A percentile compares a stretch with the other conserved stretches of the same genome.
These are phyloP conservation scores for Lepilemur septentrionalis DNA, from an alignment of 2,797 vertebrate species.

Conservation along the genomic window DNA sequence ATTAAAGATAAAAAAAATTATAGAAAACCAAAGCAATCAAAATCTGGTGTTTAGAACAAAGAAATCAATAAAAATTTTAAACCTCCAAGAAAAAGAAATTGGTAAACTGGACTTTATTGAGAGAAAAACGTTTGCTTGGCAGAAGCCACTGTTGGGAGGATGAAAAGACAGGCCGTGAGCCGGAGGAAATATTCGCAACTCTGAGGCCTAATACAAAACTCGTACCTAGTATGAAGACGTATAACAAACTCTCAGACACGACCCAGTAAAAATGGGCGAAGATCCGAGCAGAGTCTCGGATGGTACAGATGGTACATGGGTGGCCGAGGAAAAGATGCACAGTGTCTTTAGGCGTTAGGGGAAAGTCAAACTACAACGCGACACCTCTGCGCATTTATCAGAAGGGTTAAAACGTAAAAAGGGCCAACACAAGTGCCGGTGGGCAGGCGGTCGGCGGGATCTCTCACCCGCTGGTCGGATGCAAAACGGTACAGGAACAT, in stretches of 20 bases:
- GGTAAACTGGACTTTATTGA: too few relatives aligned
- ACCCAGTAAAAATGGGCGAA: neutral
- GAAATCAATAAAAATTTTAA: neutral
- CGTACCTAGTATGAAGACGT: too few relatives aligned
- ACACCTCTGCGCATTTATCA: rapidly evolving
- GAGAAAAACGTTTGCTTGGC: neutral
- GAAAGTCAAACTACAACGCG: too few relatives aligned
- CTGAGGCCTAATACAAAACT: neutral
- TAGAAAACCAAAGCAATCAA: neutral
- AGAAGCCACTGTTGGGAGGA: neutral
- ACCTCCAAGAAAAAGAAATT: neutral
- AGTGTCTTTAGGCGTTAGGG: too few relatives aligned
- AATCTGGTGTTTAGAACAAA: neutral
- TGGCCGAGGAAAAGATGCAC: rapidly evolving
- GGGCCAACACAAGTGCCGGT: neutral
- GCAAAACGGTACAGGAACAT: rapidly evolving
- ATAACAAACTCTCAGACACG: neutral
- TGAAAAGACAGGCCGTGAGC: too few relatives aligned
- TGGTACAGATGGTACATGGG: rapidly evolving
- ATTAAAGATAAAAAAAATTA: too few relatives aligned
- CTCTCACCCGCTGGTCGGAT: neutral
- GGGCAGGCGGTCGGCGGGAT: neutral
- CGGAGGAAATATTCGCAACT: neutral
- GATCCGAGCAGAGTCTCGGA: rapidly evolving
- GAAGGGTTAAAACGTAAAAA: neutral